Conservation (phyloP, 2,797 vertebrate species). For the Neopelma chrysocephalum region DNA sequence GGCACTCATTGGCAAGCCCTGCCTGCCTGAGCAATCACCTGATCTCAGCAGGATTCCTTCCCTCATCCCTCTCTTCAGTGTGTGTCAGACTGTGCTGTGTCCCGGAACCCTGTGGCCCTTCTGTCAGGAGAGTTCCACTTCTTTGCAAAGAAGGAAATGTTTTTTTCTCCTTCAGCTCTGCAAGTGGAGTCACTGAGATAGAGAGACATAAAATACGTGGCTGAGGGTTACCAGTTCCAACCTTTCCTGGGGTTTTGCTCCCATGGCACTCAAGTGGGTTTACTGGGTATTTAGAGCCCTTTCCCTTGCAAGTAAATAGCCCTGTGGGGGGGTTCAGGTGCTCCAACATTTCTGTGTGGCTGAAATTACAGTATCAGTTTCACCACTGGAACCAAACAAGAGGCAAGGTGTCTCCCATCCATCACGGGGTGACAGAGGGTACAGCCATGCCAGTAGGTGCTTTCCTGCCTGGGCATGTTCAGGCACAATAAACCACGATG, state of each 20-base stretch:
- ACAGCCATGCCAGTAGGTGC: not conserved
- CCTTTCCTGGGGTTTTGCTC: not conserved
- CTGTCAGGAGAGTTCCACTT: not conserved
- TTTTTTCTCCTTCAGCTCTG: not conserved
- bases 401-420: not conserved
- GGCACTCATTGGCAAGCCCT: not conserved
- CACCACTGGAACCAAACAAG: not conserved
- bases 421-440: not conserved
- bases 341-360: not conserved
- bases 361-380: not conserved
- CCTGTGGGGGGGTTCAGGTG: not conserved
- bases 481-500: not conserved
- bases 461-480: conserved; percentile 38
- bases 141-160: not conserved
- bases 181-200: not conserved
- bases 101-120: not conserved
- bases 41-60: not conserved
- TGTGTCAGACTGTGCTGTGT: not conserved
- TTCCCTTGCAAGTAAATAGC: not conserved
- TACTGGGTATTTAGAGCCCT: not conserved
- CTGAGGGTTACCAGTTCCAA: not conserved
- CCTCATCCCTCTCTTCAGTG: not conserved
- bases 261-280: not conserved
- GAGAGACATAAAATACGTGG: not conserved
- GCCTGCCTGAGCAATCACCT: not conserved